Evolutionary conservation across 2,113 vertebrate genomes (phyloP).

Genomic region (Mellivora capensis): DNA sequence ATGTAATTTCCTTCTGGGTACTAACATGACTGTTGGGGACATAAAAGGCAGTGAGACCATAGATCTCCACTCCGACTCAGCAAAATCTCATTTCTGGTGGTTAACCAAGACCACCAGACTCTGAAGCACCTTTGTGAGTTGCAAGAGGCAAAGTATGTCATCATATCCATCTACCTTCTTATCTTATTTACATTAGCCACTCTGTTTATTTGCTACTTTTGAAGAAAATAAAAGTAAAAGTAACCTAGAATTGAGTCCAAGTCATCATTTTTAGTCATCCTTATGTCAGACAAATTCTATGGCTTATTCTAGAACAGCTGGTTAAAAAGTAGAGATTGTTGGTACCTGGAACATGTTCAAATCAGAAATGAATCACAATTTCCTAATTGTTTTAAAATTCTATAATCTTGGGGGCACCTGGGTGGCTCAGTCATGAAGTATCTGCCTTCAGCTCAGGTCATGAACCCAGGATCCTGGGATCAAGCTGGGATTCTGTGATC

Average conservation of each 20-base stretch:
- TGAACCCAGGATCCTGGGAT: too few species aligned
- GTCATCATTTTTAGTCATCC: not conserved
- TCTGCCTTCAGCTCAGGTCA: too few species aligned
- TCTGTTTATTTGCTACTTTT: slow-evolving; percentile 26
- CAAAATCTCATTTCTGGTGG: not conserved
- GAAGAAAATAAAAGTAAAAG: slow-evolving; percentile 2
- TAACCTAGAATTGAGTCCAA: not conserved
- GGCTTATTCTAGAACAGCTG: not conserved
- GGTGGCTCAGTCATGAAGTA: too few species aligned
- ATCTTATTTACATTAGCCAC: not conserved
- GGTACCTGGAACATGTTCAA: not conserved
- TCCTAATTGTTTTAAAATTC: not conserved
- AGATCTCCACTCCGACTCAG: not conserved
- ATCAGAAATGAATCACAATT: not conserved
- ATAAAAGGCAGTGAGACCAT: not conserved
- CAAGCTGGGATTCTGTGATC: too few species aligned
- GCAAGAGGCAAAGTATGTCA: not conserved
- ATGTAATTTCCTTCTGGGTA: not conserved
- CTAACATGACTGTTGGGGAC: not conserved
- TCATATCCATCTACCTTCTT: not conserved
- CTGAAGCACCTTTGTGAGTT: not conserved
- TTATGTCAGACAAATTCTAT: not conserved
- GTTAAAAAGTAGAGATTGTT: not conserved
- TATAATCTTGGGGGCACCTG: too few species aligned
- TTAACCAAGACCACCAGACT: not conserved